Base-by-base conservation (phyloP, 1,140 invertebrate species). In the Sycophila sp. region DNA sequence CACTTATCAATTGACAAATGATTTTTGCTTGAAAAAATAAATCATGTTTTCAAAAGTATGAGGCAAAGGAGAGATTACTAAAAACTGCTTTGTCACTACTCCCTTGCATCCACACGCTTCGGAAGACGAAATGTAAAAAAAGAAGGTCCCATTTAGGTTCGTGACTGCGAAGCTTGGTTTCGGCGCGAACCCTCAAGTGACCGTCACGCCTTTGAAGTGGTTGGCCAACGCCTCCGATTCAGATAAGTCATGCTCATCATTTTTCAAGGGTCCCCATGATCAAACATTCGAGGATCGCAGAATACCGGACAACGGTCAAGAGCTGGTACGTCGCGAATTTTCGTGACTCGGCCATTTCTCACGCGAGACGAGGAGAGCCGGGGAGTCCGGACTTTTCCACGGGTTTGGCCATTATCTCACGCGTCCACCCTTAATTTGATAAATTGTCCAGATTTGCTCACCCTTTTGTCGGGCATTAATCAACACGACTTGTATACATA, bases 361-460 rank as follows among this genome's bases (percentile, higher is more conserved):
- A 77, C 69, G 53, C 24, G 47, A 17, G 2, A 1, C 22, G 26
- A 42, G 26, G 0, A 15, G n/a, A 67, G 69, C 49, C 72, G 32
- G 72, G 75, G 73, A 73, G 78, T 77, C 74, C 63, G 73, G 76
- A 84, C 77, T 84, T 83, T 85, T 85, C 82, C 82, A 84, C 76
- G 70, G 75, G 69, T 78, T 69, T 79, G 81, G 78, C 77, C 83
- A 85, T 85, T 83, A 85, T 85, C 82, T 84, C 78, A 78, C 77
- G 75, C 77, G 83, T 83, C 81, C 82, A 85, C 82, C 84, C 83
- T 85, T 86, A 85, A 86, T 85, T 86, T 86, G 85, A 85, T 86
- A 85, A 86, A 86, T 86, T 80, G 85, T 80, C 77, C 73, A 79
- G 83, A 84, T 83, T 81, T 0, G 38, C 80, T 78, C n/a, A 84